Conservation (phyloP, 2,888 invertebrate species). For the Drosophila ustulata region DNA sequence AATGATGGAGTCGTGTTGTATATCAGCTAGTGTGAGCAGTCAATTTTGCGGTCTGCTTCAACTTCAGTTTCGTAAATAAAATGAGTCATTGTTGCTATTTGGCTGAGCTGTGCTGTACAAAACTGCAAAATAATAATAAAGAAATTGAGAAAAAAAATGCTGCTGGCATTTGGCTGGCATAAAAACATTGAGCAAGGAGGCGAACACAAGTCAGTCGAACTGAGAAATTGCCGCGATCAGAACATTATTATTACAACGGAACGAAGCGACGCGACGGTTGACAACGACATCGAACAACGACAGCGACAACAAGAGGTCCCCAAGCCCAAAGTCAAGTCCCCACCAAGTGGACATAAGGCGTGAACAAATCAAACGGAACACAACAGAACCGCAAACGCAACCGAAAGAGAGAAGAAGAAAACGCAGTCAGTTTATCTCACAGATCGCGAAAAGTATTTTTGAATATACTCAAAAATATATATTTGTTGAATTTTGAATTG, state of each 20-base stretch:
- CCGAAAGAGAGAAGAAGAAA: constrained; percentile 6
- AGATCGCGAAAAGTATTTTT: constrained; percentile 41
- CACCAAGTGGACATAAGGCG: constrained; percentile 52
- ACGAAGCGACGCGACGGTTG: constrained; percentile 24
- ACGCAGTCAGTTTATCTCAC: constrained; percentile 25
- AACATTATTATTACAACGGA: constrained; percentile 52
- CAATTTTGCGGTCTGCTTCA: neutral
- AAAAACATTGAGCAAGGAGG: constrained; percentile 82
- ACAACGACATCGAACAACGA: constrained; percentile 7
- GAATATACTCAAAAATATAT: constrained; percentile 37
- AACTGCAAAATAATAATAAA: constrained; percentile 67
- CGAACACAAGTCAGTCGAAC: constrained; percentile 80
- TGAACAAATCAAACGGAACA: constrained; percentile 43
- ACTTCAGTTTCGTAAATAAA: neutral
- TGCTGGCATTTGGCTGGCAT: constrained; percentile 68
- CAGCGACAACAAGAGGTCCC: constrained; percentile 16
- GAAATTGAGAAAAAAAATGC: constrained; percentile 66
- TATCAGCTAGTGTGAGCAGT: neutral
- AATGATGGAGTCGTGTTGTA: neutral
- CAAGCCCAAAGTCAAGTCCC: constrained; percentile 43
- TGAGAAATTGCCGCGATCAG: constrained; percentile 81
- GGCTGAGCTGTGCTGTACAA: constrained; percentile 40
- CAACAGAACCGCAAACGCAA: constrained; percentile 11
- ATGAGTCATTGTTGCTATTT: constrained; percentile 24
- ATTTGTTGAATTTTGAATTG: constrained; percentile 30